Evolutionary conservation across 2,113 vertebrate species (phyloP), one percentile per base, ranked within the genome.

Genomic region (Vidua macroura): DNA sequence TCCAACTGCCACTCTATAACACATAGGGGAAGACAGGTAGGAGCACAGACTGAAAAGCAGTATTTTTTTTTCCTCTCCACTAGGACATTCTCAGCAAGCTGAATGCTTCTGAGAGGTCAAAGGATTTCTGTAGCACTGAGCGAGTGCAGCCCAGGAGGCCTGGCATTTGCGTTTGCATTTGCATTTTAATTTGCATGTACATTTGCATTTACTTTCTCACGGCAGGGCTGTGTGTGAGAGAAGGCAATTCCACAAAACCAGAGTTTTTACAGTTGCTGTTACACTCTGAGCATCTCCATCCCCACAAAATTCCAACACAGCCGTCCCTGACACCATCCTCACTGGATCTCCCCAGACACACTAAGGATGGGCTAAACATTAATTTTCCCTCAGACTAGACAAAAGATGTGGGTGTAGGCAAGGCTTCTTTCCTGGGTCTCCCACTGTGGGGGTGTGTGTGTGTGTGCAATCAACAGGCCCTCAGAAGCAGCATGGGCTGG

Each of bases 101-200:
- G 53, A 82, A 76, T 48, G 16, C 52, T 94, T 94, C 55, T 52
- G 52, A 88, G 92, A 90, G 51, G 68, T 90, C 83, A 90, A 66
- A 48, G 39, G 63, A 77, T 93, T 90, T 94, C 58, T 77, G 64
- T 67, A 93, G 48, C 60, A 74, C 43, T 5, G 64, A 72, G 23
- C 2, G 2, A 86, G 63, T 22, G 59, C 30, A 56, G n/a, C 82
- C 72, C 86, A 95, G 41, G 82, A 80, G 92, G 72, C 70, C 67
- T 93, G 92, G 66, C 68, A 86, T 96, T 96, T 95, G 72, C 0
- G 0, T 85, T 90, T 73, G 3, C 15, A 79, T 96, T 95, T 88
- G 53, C 88, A 93, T 90, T 94, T 85, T 48, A 82, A 93, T 95
- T 93, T 94, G 53, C 75, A 39, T 80, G 13, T 22, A 20, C 46